Base-by-base conservation (phyloP, 2,797 vertebrate species). In the Babyrousa celebensis region DNA sequence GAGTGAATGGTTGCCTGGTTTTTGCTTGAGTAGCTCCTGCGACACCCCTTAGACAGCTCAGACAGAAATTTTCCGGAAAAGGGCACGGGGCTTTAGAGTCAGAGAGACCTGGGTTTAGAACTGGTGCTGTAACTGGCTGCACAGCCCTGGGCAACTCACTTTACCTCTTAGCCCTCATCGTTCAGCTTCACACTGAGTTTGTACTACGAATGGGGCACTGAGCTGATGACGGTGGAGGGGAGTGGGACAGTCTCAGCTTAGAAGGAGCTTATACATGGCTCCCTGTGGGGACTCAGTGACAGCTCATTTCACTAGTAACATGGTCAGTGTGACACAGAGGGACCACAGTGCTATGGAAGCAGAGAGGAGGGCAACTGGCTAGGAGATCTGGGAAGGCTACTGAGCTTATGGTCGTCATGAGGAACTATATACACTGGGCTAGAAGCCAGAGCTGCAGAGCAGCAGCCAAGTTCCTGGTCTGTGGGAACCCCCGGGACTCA, bases 401-500 rank as follows among this genome's bases (percentile, higher is more conserved):
- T 74, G 67, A 88, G 52, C 29, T 90, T 65, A 77, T 65, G 48
- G 25, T 29, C 3, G 52, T 36, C 40, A 29, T 3, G 58, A 90
- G 72, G 21, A 90, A 48, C 58, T 27, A 23, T 25, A n/a, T 0
- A 52, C 32, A 10, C 36, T 20, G 17, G 32, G 75, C 72, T 54
- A 77, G 40, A 72, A 32, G 67, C 40, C 83, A 90, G 88, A 75
- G 11, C 16, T 4, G 43, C 2, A 18, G 1, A 32, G 67, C 0
- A 20, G 63, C 62, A 83, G 32, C 83, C 79, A 78, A 70, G 95
- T 88, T 97, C 43, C 77, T 65, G 40, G 92, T 92, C 68, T 91
- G 58, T 0, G 78, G 68, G 71, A 91, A 83, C n/a, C 54, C 43
- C 20, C 16, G 14, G 58, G 82, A 67, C 63, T 11, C 63, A 2